Base-by-base conservation (phyloP, 2,888 invertebrate genomes). In the Sinelater perroti region DNA sequence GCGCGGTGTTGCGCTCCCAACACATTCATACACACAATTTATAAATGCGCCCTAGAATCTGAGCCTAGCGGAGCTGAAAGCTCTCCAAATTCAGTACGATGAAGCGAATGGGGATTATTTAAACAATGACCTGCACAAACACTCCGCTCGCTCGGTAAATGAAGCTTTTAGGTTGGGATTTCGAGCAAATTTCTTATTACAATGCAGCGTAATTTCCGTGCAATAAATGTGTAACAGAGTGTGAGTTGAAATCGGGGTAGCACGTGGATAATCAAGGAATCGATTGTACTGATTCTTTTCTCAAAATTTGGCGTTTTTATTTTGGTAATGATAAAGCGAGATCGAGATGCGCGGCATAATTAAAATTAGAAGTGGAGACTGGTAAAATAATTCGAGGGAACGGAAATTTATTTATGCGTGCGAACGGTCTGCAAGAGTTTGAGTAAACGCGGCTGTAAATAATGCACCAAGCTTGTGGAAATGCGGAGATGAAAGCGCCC, bases 61-160 rank as follows among this genome's bases (percentile, higher is more conserved):
- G 24, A 38, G 24, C 24, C n/a, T 8, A 16, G n/a, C 24, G 40
- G 16, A 24, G 24, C 14, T 40, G 8, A 40, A 40, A 38, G 13
- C 38, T 38, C 20, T 17, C 24, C 21, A 38, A 40, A 40, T 24
- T 40, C 5, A 24, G 24, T 1, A 24, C 3, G 40, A 24, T 24
- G 7, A 40, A 21, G 40, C 24, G 24, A 40, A 14, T 11, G n/a
- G 8, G 24, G 40, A 40, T 40, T 40, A 40, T 24, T 38, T 40
- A 40, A 40, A 40, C 40, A 40, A 40, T 40, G 40, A 24, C 40
- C 40, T 40, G 40, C 40, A 40, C 26, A 40, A 40, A 24, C 24
- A 40, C 24, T 24, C 40, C 7, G 13, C 8, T 40, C 24, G 8
- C 24, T 24, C 8, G 8, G 11, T 10, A 40, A 40, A 24, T 40